Evolutionary conservation across 2,888 invertebrate genomes (phyloP), one percentile per base, ranked within the genome.

Genomic region (Iselma pallidipennis): DNA sequence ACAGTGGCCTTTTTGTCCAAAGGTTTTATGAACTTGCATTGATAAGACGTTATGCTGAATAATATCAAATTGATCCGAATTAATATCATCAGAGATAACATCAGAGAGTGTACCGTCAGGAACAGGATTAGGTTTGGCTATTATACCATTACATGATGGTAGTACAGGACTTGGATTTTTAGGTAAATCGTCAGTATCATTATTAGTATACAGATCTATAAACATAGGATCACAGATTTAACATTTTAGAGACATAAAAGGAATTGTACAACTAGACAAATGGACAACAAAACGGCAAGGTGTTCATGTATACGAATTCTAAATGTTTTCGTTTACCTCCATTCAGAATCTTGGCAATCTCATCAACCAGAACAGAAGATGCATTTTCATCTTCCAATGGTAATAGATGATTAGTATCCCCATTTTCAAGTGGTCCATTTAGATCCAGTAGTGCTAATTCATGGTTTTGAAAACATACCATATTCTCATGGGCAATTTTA

Each of bases 381-480:
- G 28, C 4, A 28, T 9, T 28, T 1, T 9, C 28, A 28, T 28
- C 9, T 28, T 28, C 28, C 9, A 28, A 28, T 28, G 28, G 6
- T 6, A 28, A 28, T 7, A 28, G 1, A 6, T 28, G 4, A 28
- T 28, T 7, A 6, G 28, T 7, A 5, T 28, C 28, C 7, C 28
- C 28, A 28, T 28, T 28, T 7, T 6, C 9, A 5, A 28, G 1
- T 28, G 28, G 4, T 1, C 19, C 45, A n/a, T 1, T 45, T 1
- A 45, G 4, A 80, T 95, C 95, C 77, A 96, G 89, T 45, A 92
- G 90, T 55, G 95, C 89, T 42, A 96, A 95, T 80, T 91, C 88
- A 81, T 98, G 97, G 75, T 93, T 94, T 81, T 96, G 96, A 80
- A 98, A 98, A 84, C 96, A 96, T 70, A 95, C 88, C 97, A 97